Conservation (phyloP, 2,888 invertebrate species). For the Drosophila leonis region DNA sequence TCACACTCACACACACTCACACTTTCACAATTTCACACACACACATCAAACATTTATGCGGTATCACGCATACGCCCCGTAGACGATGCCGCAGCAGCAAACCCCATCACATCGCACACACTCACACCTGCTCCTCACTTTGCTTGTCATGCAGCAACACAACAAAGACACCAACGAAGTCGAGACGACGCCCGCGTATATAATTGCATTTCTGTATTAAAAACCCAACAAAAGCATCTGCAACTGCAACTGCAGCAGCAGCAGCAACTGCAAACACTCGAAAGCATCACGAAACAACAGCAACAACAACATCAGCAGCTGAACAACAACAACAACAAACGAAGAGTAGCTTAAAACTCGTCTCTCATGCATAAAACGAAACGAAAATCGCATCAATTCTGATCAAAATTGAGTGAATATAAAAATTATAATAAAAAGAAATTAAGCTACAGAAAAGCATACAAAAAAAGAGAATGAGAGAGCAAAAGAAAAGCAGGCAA, state of each 20-base stretch:
- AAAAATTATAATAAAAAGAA: slow-evolving; percentile 3
- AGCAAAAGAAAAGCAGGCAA: slow-evolving; percentile 33
- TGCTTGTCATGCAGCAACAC: slow-evolving; percentile 78
- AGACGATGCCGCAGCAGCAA: slow-evolving; percentile 11
- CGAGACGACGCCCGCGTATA: slow-evolving; percentile 76
- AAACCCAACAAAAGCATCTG: slow-evolving; percentile 22
- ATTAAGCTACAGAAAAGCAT: slow-evolving; percentile 8
- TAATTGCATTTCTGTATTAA: slow-evolving; percentile 81
- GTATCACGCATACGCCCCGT: slow-evolving; percentile 59
- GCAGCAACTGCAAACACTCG: slow-evolving; percentile 35
- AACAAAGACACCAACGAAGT: slow-evolving; percentile 71
- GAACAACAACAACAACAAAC: neutral
- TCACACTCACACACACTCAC: slow-evolving; percentile 13
- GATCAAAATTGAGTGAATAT: slow-evolving; percentile 31
- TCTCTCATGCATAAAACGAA: slow-evolving; percentile 14
- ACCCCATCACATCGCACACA: slow-evolving; percentile 35
- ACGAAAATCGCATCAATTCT: slow-evolving; percentile 6
- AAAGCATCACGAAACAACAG: slow-evolving; percentile 39
- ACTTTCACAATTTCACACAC: neutral
- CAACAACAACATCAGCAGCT: slow-evolving; percentile 47
- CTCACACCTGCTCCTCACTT: slow-evolving; percentile 64
- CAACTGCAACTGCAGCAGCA: neutral
- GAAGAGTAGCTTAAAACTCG: slow-evolving; percentile 18
- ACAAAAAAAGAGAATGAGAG: slow-evolving; percentile 18
- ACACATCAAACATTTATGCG: slow-evolving; percentile 27